Evolutionary conservation across 2,797 vertebrate genomes (phyloP).

Genomic region (Schizopygopsis pylzovi): DNA sequence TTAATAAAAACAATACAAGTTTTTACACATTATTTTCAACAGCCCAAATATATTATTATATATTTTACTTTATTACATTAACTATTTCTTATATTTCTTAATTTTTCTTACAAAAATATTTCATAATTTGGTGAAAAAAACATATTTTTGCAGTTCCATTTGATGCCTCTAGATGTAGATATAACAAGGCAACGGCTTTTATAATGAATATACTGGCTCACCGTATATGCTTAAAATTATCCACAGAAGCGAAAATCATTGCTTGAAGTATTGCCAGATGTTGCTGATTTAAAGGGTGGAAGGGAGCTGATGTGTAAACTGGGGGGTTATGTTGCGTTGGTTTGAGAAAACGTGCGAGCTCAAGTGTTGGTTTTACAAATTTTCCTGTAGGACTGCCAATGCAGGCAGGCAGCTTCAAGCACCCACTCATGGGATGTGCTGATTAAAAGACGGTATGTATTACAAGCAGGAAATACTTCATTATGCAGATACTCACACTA

Average conservation of each 20-base stretch:
- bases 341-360: conserved; percentile 29
- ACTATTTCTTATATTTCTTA: too few species aligned
- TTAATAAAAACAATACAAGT: too few species aligned
- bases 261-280: conserved; percentile 56
- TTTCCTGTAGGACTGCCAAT: conserved; percentile 20
- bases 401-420: conserved; percentile 8
- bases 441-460: conserved; percentile 48
- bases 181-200: neutral
- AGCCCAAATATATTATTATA: too few species aligned
- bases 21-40: too few species aligned
- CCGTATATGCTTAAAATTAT: conserved; percentile 52
- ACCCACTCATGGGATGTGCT: conserved; percentile 37
- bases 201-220: neutral
- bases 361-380: conserved; percentile 49
- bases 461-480: conserved; percentile 33
- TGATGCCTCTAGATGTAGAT: neutral
- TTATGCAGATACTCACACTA: conserved; percentile 14
- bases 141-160: neutral
- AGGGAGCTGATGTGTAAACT: neutral
- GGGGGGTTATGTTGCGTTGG: neutral
- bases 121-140: too few species aligned
- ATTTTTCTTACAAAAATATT: too few species aligned
- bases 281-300: conserved; percentile 47
- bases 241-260: conserved; percentile 38
- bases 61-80: too few species aligned